Evolutionary conservation across 2,797 vertebrate genomes (phyloP).

Genomic region (Myotis myotis): DNA sequence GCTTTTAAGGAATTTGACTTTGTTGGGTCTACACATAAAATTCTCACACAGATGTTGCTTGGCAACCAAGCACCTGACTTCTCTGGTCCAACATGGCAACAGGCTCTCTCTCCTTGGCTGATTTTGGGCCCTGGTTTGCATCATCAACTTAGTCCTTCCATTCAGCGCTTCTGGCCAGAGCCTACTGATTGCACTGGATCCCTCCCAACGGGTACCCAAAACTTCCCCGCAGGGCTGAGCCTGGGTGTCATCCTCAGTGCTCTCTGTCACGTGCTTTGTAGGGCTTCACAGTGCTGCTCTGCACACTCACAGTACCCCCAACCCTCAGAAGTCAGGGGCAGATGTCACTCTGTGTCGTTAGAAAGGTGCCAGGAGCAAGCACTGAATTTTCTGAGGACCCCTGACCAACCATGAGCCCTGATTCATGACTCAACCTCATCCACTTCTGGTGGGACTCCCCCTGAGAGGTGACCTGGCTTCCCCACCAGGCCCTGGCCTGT

Average conservation of each 20-base stretch:
- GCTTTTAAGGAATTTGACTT: slow-evolving; percentile 69
- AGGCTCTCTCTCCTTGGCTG: background rate
- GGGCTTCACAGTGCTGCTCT: background rate
- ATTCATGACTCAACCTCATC: background rate
- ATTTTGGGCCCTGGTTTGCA: background rate
- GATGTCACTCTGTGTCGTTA: background rate
- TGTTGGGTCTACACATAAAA: background rate
- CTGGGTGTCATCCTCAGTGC: rapidly evolving
- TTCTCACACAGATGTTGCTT: slow-evolving; percentile 34
- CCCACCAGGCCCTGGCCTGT: background rate
- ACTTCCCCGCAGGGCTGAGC: background rate
- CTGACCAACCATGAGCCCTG: background rate
- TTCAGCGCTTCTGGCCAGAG: background rate
- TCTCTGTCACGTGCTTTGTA: background rate
- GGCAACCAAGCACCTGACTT: background rate
- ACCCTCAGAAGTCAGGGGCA: background rate
- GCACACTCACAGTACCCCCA: background rate
- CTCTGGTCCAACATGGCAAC: background rate
- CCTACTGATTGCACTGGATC: background rate
- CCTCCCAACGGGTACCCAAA: too few relatives aligned
- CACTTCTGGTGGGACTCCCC: background rate
- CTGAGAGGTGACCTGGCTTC: background rate
- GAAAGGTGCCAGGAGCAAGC: background rate
- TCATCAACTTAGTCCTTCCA: background rate
- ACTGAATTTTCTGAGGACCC: background rate